phyloP scores from a whole-genome alignment of 2,888 invertebrate species.

The Eupithecia insigniata region DNA sequence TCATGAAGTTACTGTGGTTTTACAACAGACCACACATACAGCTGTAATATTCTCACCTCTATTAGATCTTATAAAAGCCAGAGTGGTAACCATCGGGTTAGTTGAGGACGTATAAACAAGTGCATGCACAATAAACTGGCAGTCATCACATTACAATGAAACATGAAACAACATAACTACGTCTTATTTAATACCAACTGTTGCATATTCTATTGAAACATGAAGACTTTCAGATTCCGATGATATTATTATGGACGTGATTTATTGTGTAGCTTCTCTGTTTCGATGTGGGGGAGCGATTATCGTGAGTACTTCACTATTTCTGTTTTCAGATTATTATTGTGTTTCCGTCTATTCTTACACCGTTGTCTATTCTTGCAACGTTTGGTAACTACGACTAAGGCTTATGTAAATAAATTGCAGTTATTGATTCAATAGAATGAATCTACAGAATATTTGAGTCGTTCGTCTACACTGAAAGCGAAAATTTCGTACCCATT shows the following conservation, averaged over 20 bases:
- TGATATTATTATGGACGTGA: conserved; percentile 75
- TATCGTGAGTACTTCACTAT: conserved; percentile 68
- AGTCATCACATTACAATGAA: neutral
- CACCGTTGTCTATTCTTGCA: conserved; percentile 22
- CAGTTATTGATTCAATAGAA: conserved; percentile 5
- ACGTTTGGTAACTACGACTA: neutral
- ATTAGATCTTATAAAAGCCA: neutral
- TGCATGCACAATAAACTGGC: neutral
- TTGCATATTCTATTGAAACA: conserved; percentile 7
- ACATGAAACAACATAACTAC: neutral
- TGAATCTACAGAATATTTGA: neutral
- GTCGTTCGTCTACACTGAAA: neutral
- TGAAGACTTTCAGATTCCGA: conserved; percentile 62
- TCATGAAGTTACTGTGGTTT: neutral
- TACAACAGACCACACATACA: neutral
- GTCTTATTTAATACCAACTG: conserved; percentile 12
- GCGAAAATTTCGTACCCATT: neutral
- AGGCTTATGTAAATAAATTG: neutral
- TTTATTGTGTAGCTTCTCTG: conserved; percentile 71
- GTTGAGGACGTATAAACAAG: neutral
- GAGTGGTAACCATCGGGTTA: neutral
- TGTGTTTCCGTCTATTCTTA: conserved; percentile 58
- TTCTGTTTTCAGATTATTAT: conserved; percentile 61
- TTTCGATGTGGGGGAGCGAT: conserved; percentile 71
- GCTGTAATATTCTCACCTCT: neutral